These are phyloP conservation scores for Protobothrops flavoviridis DNA, from an alignment of 2,113 vertebrate species.

Conservation along the genomic window DNA sequence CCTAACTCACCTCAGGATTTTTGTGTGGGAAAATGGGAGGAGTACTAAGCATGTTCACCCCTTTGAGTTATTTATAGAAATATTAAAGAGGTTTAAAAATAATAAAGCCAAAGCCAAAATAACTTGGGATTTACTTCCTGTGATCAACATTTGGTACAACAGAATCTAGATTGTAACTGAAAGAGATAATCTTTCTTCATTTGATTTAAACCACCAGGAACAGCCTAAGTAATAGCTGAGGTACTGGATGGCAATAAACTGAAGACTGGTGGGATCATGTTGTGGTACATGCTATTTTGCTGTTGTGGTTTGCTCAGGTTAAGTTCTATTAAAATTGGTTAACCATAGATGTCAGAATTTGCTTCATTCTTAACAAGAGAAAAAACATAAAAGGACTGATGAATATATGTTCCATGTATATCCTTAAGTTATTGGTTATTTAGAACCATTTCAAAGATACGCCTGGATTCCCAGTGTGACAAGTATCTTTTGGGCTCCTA, in stretches of 20 bases:
- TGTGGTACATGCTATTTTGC: background rate
- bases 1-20: background rate
- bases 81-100: background rate
- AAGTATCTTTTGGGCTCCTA: background rate
- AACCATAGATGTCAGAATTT: background rate
- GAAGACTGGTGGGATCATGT: background rate
- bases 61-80: background rate
- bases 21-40: background rate
- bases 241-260: background rate
- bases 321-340: background rate
- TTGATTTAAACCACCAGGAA: background rate
- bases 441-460: background rate
- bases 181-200: background rate
- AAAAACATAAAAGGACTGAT: background rate
- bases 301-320: background rate
- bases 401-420: background rate
- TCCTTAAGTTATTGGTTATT: background rate
- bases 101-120: background rate
- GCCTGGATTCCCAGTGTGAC: background rate
- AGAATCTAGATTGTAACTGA: background rate
- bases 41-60: background rate
- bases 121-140: rapidly evolving
- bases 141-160: background rate
- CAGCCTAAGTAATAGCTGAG: background rate
- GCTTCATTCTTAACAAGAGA: background rate